phyloP scores from a whole-genome alignment of 2,113 vertebrate genomes.

The Oryzias melastigma region DNA sequence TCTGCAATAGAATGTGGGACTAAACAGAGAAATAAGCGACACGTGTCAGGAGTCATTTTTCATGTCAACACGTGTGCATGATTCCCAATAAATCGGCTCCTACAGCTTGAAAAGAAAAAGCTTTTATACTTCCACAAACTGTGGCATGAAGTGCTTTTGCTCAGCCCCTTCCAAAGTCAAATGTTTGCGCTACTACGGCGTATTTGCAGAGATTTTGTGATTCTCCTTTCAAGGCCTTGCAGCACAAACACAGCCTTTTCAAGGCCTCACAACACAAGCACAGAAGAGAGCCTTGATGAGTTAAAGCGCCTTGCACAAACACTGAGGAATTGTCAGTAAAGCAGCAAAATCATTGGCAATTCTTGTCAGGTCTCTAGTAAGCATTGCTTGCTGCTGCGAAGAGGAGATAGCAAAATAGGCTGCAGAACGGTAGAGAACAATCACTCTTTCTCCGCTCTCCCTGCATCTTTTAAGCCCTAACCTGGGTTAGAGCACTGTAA shows the following conservation, averaged over 20 bases:
- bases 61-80: not conserved
- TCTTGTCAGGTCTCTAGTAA: slow-evolving; percentile 72
- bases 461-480: slow-evolving; percentile 44
- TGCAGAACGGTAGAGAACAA: slow-evolving; percentile 70
- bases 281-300: slow-evolving; percentile 73
- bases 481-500: slow-evolving; percentile 14
- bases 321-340: slow-evolving; percentile 74
- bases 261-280: slow-evolving; percentile 71
- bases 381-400: slow-evolving; percentile 71
- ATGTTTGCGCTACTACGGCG: slow-evolving; percentile 36
- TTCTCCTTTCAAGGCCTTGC: slow-evolving; percentile 63
- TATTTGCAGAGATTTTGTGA: slow-evolving; percentile 58
- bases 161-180: slow-evolving; percentile 53
- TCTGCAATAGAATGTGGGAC: not conserved
- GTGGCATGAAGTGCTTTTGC: slow-evolving; percentile 31
- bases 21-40: not conserved
- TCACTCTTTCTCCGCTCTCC: slow-evolving; percentile 56
- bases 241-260: slow-evolving; percentile 69
- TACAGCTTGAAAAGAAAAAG: not conserved
- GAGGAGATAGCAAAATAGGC: slow-evolving; percentile 76
- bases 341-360: slow-evolving; percentile 76
- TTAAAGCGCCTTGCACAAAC: slow-evolving; percentile 73
- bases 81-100: not conserved
- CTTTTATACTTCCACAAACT: slow-evolving; percentile 35
- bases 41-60: not conserved